Evolutionary conservation across 2,888 invertebrate species (phyloP).

Genomic region (Macaria liturata): DNA sequence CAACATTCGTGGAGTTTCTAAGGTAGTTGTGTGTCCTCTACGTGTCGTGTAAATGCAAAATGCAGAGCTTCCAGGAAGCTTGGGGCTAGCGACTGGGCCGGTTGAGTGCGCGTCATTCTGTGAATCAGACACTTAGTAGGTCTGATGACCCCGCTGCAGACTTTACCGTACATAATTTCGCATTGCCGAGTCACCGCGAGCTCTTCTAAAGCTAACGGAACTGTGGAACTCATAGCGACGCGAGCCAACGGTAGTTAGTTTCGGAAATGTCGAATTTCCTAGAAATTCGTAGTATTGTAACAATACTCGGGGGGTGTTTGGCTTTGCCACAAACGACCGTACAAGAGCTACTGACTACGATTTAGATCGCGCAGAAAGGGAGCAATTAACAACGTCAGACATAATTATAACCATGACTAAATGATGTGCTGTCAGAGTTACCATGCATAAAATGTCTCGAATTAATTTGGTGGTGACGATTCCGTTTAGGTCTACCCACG

Average conservation of each 20-base stretch:
- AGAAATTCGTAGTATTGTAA: too few relatives aligned
- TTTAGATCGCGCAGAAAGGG: too few relatives aligned
- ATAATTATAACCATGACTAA: too few relatives aligned
- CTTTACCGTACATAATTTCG: conserved; percentile 44
- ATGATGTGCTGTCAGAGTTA: too few relatives aligned
- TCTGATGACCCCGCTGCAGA: conserved; percentile 65
- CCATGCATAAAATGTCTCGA: too few relatives aligned
- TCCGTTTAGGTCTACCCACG: background rate
- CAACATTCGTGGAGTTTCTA: too few relatives aligned
- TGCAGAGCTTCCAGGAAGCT: conserved; percentile 30
- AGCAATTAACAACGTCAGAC: too few relatives aligned
- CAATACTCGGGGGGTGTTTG: background rate
- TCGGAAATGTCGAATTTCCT: conserved; percentile 2
- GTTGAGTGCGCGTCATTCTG: conserved; percentile 38
- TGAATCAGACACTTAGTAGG: conserved; percentile 59
- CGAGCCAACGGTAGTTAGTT: conserved; percentile 9
- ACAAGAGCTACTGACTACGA: background rate
- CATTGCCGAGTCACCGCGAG: conserved; percentile 48
- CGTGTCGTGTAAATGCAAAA: too few relatives aligned
- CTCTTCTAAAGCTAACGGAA: conserved; percentile 62
- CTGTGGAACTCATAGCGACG: conserved; percentile 9
- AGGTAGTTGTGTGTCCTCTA: too few relatives aligned
- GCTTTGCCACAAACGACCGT: background rate
- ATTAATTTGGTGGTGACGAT: conserved; percentile 1
- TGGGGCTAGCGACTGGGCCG: conserved; percentile 33